Base-by-base conservation (phyloP, 2,797 vertebrate species). In the Gymnoscopelus braueri region DNA sequence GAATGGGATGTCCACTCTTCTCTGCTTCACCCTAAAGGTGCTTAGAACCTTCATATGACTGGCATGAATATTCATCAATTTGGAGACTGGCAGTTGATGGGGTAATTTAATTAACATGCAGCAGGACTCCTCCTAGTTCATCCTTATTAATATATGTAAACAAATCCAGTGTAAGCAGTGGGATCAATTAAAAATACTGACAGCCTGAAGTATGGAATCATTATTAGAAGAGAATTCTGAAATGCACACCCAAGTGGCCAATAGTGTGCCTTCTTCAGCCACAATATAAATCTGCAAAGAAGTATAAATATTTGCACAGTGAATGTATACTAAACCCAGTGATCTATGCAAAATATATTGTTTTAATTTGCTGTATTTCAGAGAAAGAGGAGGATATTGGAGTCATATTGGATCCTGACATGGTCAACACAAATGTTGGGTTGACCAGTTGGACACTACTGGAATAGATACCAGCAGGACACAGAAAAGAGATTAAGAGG, bases 141-240 rank as follows among this genome's bases (percentile, higher is more conserved):
- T 65, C 55, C 55, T 75, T 72, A 78, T 69, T 48, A 72, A 51
- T 13, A 61, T 73, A 66, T 39, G 61, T 72, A 70, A 71, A 66
- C 69, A 76, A 69, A 61, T 48, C 12, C 3, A 59, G 24, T 11
- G 26, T 15, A 49, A 84, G 60, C 54, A 61, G 35, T 62, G 57
- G 50, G 69, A 83, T 86, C 77, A 85, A 86, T 85, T 78, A 78
- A 60, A 78, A 60, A 54, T 15, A 60, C 65, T 58, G 47, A 65
- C 63, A 50, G 51, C 50, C 49, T 69, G 66, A 65, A 54, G 64
- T 53, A 35, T 49, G 24, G 54, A 65, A 39, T 54, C 63, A 35
- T 66, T 12, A 65, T 66, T 75, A 29, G 52, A n/a, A 35, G 32
- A 35, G 1, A 35, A 59, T 65, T 68, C 58, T 35, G 53, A 3